Percentiles rank a stretch among this genome's conserved stretches.
phyloP scores from a whole-genome alignment of 2,113 vertebrate genomes.

The Neolamprologus longior region DNA sequence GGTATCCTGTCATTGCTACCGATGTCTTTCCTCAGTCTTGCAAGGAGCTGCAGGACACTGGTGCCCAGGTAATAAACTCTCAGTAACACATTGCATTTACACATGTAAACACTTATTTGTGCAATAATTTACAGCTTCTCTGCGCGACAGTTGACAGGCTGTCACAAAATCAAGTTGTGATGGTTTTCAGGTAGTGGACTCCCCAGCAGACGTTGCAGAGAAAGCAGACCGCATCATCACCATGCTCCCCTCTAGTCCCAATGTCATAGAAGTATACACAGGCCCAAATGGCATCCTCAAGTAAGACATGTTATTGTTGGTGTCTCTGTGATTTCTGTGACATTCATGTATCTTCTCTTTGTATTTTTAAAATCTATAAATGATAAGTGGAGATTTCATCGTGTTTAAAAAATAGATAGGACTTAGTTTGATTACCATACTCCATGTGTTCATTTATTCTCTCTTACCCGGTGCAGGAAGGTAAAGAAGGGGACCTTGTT shows the following conservation, averaged over 20 bases:
- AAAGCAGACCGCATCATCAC: constrained; percentile 96
- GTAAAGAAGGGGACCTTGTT: constrained; percentile 95
- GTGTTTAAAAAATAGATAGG: neutral
- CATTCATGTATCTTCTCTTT: neutral
- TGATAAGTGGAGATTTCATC: neutral
- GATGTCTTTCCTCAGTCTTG: constrained; percentile 94
- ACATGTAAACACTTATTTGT: neutral
- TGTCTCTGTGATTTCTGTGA: neutral
- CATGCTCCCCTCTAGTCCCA: constrained; percentile 92
- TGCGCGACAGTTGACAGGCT: neutral
- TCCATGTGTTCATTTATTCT: neutral
- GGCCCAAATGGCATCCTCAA: constrained; percentile 91
- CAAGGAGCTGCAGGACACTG: constrained; percentile 88
- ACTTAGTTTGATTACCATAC: neutral
- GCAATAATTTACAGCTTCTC: neutral
- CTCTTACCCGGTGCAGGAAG: constrained; percentile 71
- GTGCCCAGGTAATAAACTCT: constrained; percentile 81
- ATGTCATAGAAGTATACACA: constrained; percentile 87
- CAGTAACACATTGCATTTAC: neutral
- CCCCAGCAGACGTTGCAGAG: constrained; percentile 92
- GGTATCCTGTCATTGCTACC: constrained; percentile 90
- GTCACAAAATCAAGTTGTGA: neutral
- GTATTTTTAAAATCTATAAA: neutral
- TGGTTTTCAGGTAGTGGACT: constrained; percentile 80
- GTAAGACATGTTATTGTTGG: constrained; percentile 66